Percentiles rank a stretch among this genome's conserved stretches.
phyloP scores from a whole-genome alignment of 2,888 invertebrate species.

The Glomeris marginata region DNA sequence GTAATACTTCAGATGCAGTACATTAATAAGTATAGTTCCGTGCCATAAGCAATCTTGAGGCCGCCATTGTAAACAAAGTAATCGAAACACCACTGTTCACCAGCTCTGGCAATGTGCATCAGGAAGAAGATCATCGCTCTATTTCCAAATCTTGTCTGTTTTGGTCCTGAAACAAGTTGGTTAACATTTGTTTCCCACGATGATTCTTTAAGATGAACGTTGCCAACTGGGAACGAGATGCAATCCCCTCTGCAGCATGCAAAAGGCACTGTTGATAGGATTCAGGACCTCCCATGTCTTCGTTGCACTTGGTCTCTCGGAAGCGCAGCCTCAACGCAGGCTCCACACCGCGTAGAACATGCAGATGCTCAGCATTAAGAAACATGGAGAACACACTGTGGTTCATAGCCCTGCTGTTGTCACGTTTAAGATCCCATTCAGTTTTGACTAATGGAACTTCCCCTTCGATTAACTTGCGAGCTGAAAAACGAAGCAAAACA shows the following conservation, averaged over 20 bases:
- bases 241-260: constrained; percentile 7
- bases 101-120: background rate
- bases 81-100: background rate
- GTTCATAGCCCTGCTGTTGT: background rate
- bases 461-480: constrained; percentile 43
- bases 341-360: constrained; percentile 63
- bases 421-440: constrained; percentile 42
- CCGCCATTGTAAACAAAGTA: too few relatives aligned
- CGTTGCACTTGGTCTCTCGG: constrained; percentile 24
- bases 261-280: constrained; percentile 3
- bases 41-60: too few relatives aligned
- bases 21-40: too few relatives aligned
- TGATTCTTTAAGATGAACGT: constrained; percentile 4
- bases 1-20: too few relatives aligned
- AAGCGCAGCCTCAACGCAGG: constrained; percentile 50
- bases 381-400: constrained; percentile 50
- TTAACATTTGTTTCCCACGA: background rate
- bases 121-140: background rate
- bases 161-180: background rate
- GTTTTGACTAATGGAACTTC: constrained; percentile 44
- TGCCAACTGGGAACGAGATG: constrained; percentile 13
- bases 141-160: background rate
- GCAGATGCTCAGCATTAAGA: constrained; percentile 45
- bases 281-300: background rate
- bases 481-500: constrained; percentile 28